Conservation (phyloP, 2,113 vertebrate genomes). For the Cairina moschata region DNA sequence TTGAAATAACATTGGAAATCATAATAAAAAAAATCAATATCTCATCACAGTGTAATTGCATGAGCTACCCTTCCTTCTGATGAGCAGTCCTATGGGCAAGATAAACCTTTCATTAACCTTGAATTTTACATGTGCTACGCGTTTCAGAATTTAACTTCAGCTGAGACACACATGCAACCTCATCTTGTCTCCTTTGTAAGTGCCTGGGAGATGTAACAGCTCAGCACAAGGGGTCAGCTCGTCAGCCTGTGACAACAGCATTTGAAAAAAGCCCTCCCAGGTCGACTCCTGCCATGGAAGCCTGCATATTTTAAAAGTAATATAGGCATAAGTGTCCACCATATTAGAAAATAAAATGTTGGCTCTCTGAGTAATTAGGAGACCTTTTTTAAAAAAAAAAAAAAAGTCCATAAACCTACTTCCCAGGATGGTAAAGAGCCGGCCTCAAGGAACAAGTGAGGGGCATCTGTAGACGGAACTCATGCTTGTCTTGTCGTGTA, state of each 20-base stretch:
- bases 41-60: neutral
- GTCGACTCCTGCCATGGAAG: accelerated
- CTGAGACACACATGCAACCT: accelerated
- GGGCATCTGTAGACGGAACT: accelerated
- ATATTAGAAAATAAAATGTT: accelerated
- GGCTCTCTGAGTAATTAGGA: neutral
- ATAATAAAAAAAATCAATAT: neutral
- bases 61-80: neutral
- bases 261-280: too few species aligned
- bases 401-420: too few species aligned
- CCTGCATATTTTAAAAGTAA: too few species aligned
- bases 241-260: accelerated
- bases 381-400: neutral
- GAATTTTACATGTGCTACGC: accelerated
- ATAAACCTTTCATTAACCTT: neutral
- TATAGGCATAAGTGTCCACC: accelerated
- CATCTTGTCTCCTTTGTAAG: neutral
- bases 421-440: neutral
- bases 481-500: accelerated
- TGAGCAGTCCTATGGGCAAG: neutral
- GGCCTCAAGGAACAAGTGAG: neutral
- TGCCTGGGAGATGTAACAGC: neutral
- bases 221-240: accelerated
- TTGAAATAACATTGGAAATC: neutral
- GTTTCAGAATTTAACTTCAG: neutral